Base-by-base conservation (phyloP, 2,888 invertebrate genomes). In the Hemistola chrysoprasaria region DNA sequence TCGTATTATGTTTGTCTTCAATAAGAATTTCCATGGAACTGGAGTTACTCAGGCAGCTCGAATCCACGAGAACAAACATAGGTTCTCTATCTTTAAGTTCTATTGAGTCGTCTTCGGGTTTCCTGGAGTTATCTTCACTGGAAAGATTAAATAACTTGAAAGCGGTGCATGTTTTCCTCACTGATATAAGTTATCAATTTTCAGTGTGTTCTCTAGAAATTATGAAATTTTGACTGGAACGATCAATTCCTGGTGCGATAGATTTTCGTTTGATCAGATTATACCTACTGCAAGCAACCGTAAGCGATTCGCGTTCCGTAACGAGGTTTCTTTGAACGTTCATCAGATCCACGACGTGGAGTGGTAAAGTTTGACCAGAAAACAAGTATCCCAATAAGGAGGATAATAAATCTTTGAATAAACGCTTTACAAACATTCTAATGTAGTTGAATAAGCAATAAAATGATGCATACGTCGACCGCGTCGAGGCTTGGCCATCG, bases 401-500 rank as follows among this genome's bases (percentile, higher is more conserved):
- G 39, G 53, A 46, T 46, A 65, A 63, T 30, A 81, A 50, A 50
- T 87, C 86, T 59, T 64, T 74, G 6, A 63, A 53, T 62, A 85
- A 66, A 34, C 86, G 80, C 33, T 41, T 47, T 8, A 67, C 33
- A 53, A 77, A 83, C 74, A 78, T 77, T 71, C 59, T 66, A 49
- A 64, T 51, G 53, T 84, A 83, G 61, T 43, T 51, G 59, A 74
- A 53, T 40, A 76, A 73, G 70, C 70, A 78, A 65, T 54, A 65
- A 71, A 83, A 59, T 49, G 65, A 65, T 62, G 71, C 84, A 72
- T 86, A 86, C 85, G 72, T 76, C 54, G 79, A 54, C 35, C 61
- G 54, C 10, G 55, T 23, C 22, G 65, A 16, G 37, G 46, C 24
- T 40, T 67, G 53, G 63, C 48, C 73, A 72, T 71, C 68, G 59